A percentile compares a stretch with the other conserved stretches of the same genome.
These are phyloP conservation scores for Channa argus DNA, from an alignment of 2,113 vertebrate species.

Conservation along the genomic window DNA sequence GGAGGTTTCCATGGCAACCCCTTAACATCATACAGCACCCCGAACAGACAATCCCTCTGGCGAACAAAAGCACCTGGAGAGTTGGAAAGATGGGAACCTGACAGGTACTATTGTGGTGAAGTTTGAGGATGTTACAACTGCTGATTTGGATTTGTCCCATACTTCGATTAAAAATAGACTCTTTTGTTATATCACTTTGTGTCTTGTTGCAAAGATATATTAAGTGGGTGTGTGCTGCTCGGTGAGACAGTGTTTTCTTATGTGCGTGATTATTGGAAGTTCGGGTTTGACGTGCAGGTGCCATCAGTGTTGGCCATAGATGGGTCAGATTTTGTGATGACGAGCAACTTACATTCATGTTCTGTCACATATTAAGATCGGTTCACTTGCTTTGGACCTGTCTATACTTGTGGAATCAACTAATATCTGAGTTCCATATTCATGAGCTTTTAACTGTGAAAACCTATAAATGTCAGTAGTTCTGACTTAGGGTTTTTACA, in stretches of 20 bases:
- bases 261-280: background rate
- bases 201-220: slow-evolving; percentile 31
- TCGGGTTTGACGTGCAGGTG: background rate
- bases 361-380: too few relatives aligned
- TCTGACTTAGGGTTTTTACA: too few relatives aligned
- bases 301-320: background rate
- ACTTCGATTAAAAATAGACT: slow-evolving; percentile 51
- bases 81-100: slow-evolving; percentile 43
- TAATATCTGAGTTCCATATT: too few relatives aligned
- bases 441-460: too few relatives aligned
- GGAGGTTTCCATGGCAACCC: slow-evolving; percentile 85
- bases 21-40: slow-evolving; percentile 62
- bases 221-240: slow-evolving; percentile 22
- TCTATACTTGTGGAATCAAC: too few relatives aligned
- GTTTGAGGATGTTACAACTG: slow-evolving; percentile 45
- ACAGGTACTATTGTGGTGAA: slow-evolving; percentile 62
- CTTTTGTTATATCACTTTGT: slow-evolving; percentile 50
- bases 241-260: slow-evolving; percentile 10
- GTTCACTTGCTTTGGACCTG: too few relatives aligned
- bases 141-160: slow-evolving; percentile 56
- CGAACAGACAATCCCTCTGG: slow-evolving; percentile 61
- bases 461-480: too few relatives aligned
- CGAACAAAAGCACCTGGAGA: slow-evolving; percentile 73
- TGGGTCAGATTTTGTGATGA: background rate
- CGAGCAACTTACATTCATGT: background rate